Evolutionary conservation across 2,888 invertebrate genomes (phyloP).

Genomic region (Synergus itoensis): DNA sequence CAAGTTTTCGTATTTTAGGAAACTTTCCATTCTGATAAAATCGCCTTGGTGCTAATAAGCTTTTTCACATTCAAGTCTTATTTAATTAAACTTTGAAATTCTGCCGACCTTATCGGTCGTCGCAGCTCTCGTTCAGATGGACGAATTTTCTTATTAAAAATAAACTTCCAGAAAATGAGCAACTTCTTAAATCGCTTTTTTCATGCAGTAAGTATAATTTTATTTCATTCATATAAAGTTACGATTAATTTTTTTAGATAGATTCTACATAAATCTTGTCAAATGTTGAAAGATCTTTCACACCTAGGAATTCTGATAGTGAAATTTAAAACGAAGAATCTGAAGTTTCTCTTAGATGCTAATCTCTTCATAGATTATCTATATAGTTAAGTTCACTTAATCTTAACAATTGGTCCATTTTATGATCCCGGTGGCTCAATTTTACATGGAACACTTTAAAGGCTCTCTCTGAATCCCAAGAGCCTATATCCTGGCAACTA

Average conservation of each 20-base stretch:
- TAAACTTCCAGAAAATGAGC: slow-evolving; percentile 23
- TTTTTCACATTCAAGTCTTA: slow-evolving; percentile 32
- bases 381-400: neutral
- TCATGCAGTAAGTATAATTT: neutral
- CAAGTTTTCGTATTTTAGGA: slow-evolving; percentile 31
- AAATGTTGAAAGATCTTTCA: no score
- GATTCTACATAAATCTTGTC: no score
- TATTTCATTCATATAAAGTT: neutral
- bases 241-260: neutral
- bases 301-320: no score
- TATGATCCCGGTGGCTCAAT: neutral
- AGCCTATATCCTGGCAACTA: slow-evolving; percentile 14
- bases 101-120: slow-evolving; percentile 26
- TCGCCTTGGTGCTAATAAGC: slow-evolving; percentile 35
- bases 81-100: slow-evolving; percentile 35
- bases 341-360: neutral
- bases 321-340: no score
- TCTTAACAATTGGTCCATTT: neutral
- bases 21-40: slow-evolving; percentile 31
- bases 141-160: slow-evolving; percentile 18
- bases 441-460: slow-evolving; percentile 14
- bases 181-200: neutral
- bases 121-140: slow-evolving; percentile 33
- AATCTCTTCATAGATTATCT: neutral
- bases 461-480: neutral